These are phyloP conservation scores for Luscinia megarhynchos DNA, from an alignment of 2,797 vertebrate genomes.

Conservation along the genomic window DNA sequence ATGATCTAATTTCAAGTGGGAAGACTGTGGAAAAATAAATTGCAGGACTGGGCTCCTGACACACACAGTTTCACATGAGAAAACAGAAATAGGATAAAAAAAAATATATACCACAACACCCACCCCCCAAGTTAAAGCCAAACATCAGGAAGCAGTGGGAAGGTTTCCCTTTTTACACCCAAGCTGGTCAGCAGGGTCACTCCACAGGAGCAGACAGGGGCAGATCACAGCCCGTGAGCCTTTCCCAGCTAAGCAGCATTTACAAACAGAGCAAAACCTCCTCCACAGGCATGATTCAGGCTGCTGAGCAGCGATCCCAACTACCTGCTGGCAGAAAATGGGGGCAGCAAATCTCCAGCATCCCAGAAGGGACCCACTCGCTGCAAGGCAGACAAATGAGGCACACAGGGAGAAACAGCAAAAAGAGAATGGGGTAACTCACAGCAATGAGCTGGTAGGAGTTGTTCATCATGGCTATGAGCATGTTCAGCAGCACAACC, in stretches of 20 bases:
- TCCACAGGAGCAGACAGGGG: conserved; percentile 1
- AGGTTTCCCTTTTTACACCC: neutral
- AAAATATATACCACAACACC: neutral
- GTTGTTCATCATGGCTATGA: conserved; percentile 99
- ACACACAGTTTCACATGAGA: neutral
- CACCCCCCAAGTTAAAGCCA: neutral
- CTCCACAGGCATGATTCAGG: neutral
- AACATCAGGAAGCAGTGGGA: neutral
- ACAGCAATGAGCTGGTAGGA: conserved; percentile 98
- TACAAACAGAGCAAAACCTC: conserved; percentile 24
- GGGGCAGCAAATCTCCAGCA: conserved; percentile 9
- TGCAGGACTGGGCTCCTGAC: neutral
- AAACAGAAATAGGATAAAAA: neutral
- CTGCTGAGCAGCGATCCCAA: conserved; percentile 27
- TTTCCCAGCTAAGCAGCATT: conserved; percentile 22
- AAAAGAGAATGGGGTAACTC: conserved; percentile 70
- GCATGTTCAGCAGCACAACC: conserved; percentile 96
- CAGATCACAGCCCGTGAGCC: conserved; percentile 6
- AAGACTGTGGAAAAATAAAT: conserved; percentile 2
- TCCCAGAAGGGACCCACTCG: neutral
- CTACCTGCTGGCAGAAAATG: neutral
- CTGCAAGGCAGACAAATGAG: neutral
- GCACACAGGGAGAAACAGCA: rapidly evolving
- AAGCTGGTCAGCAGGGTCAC: neutral
- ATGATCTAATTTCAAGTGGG: conserved; percentile 15